phyloP scores from a whole-genome alignment of 2,797 vertebrate genomes.

The Champsocephalus gunnari region DNA sequence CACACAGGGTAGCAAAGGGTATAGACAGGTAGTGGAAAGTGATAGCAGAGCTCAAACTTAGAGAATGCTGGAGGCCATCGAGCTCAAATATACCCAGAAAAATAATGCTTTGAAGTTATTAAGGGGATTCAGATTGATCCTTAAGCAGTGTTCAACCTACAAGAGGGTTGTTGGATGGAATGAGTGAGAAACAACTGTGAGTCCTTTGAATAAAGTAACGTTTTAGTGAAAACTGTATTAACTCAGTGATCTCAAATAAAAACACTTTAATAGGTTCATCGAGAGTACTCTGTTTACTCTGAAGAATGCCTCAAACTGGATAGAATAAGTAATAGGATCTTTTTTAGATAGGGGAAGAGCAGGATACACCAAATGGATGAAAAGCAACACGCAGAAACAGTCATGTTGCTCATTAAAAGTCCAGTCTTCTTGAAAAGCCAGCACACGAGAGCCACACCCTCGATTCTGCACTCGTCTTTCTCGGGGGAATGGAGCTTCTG shows the following conservation, averaged over 20 bases:
- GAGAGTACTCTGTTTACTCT: neutral
- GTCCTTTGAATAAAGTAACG: neutral
- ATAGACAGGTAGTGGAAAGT: slow-evolving; percentile 42
- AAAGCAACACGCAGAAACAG: slow-evolving; percentile 23
- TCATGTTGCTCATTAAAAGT: slow-evolving; percentile 49
- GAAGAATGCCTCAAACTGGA: slow-evolving; percentile 1
- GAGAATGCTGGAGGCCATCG: neutral
- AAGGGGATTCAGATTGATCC: slow-evolving; percentile 5
- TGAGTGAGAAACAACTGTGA: slow-evolving; percentile 8
- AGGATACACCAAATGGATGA: slow-evolving; percentile 5
- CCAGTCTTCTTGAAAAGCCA: slow-evolving; percentile 49
- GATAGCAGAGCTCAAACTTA: slow-evolving; percentile 31
- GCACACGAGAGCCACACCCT: slow-evolving; percentile 62
- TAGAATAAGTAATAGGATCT: neutral
- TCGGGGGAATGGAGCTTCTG: slow-evolving; percentile 50
- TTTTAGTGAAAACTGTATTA: slow-evolving; percentile 3
- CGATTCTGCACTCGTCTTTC: slow-evolving; percentile 44
- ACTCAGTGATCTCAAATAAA: slow-evolving; percentile 13
- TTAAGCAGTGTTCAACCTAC: neutral
- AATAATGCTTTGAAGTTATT: slow-evolving; percentile 11
- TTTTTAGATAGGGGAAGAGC: neutral
- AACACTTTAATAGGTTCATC: neutral
- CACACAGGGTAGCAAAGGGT: neutral
- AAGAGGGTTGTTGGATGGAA: neutral
- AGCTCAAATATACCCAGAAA: slow-evolving; percentile 2